Conservation (phyloP, 1,140 invertebrate species). For the Hypsibius dujardini region DNA sequence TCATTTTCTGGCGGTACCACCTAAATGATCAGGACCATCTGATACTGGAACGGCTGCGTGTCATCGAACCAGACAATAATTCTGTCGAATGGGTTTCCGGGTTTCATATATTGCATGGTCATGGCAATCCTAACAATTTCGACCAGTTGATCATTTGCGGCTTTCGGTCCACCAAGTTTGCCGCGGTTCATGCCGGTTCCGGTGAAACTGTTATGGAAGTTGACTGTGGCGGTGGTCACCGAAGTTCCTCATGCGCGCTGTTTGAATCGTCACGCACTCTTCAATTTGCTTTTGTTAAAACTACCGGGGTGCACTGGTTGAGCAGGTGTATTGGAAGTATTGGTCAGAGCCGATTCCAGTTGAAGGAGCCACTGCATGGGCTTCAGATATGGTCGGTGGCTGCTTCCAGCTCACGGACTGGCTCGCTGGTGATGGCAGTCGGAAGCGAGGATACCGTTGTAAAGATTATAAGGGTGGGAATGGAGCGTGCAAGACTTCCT, state of each 20-base stretch:
- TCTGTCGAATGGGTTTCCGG: slow-evolving; percentile 5
- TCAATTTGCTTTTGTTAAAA: neutral
- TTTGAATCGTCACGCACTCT: neutral
- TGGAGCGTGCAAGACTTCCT: neutral
- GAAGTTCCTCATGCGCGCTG: neutral
- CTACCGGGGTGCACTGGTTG: neutral
- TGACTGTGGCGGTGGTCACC: neutral
- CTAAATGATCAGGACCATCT: too few relatives aligned
- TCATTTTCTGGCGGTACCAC: too few relatives aligned
- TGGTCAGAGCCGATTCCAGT: neutral
- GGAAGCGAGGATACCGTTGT: neutral
- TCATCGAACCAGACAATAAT: too few relatives aligned
- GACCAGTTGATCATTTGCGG: neutral
- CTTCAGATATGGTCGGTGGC: neutral
- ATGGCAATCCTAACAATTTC: neutral
- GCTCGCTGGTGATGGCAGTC: neutral
- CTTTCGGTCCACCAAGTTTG: neutral
- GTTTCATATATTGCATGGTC: neutral
- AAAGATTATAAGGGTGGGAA: neutral
- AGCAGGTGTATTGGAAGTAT: neutral
- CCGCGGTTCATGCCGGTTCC: neutral
- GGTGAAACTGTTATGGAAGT: neutral
- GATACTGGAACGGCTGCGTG: too few relatives aligned
- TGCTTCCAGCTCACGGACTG: neutral
- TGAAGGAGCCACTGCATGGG: neutral